Evolutionary conservation across 2,888 invertebrate species (phyloP), one percentile per base, ranked within the genome.

Genomic region (Trissonchulus sp.): DNA sequence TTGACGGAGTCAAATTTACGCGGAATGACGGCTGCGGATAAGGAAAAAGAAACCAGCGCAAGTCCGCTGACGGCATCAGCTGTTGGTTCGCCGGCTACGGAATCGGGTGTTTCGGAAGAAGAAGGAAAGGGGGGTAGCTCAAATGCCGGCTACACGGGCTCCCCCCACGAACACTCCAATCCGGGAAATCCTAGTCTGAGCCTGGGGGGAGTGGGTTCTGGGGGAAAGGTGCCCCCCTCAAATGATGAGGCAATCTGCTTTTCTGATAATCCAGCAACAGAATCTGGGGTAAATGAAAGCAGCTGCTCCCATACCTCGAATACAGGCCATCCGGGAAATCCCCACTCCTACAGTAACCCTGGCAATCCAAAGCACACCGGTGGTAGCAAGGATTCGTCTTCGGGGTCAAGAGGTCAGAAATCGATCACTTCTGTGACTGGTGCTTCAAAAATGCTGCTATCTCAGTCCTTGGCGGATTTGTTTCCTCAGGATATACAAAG

Each of bases 391-490:
- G 48, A 48, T 48, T 48, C 48, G 8, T 23, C 71, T 36, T 33
- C 3, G 2, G 71, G 31, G 8, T 8, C 8, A 48, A 8, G 8
- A 15, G 48, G 48, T 48, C 48, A 23, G 8, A 28, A 28, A 28
- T 28, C 65, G 15, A 18, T 28, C 34, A 28, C 15, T 18, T 31
- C 8, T 31, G 15, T 28, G 8, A 34, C 33, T 31, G 8, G 3
- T 34, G 15, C 65, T 8, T 8, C 34, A 31, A 37, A 37, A 36
- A 34, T 34, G 71, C 28, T n/a, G n/a, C 35, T 31, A 2, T n/a
- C 34, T n/a, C 71, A 69, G n/a, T 69, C 71, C n/a, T 36, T 69
- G 71, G 71, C 71, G n/a, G 71, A 69, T 69, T 36, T 69, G 71
- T 69, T 69, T 69, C 71, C 71, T n/a, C 71, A 69, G n/a, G 48